phyloP scores from a whole-genome alignment of 2,797 vertebrate species.

The Lophotriccus pileatus region DNA sequence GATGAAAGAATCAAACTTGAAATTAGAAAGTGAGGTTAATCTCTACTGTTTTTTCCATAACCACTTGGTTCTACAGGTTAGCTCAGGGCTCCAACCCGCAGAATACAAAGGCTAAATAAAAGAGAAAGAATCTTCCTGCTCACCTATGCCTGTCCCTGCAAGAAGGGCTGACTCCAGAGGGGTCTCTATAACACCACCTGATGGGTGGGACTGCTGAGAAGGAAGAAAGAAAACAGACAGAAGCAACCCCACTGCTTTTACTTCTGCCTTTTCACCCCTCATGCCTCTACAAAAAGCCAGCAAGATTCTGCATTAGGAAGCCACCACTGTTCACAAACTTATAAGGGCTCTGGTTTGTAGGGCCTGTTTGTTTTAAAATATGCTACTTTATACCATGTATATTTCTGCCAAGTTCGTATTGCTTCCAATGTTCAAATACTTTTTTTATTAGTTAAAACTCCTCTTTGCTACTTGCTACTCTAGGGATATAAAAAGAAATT shows the following conservation, averaged over 20 bases:
- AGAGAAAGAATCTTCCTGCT: not conserved
- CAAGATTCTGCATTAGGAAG: not conserved
- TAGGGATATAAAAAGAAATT: not conserved
- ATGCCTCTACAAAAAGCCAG: not conserved
- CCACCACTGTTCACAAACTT: not conserved
- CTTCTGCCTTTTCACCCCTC: not conserved
- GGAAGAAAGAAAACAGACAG: not conserved
- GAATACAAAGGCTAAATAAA: not conserved
- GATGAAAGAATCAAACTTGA: not conserved
- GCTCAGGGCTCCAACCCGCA: not conserved
- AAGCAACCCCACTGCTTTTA: not conserved
- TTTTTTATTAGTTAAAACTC: not conserved
- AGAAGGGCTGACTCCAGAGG: not conserved
- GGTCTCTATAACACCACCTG: not conserved
- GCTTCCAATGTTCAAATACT: not conserved
- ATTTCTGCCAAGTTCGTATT: not conserved
- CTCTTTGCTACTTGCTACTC: not conserved
- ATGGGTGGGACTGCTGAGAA: not conserved
- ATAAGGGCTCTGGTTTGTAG: not conserved
- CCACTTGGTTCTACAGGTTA: not conserved
- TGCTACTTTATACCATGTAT: accelerated
- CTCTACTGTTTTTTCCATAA: not conserved
- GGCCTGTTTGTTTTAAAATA: not conserved
- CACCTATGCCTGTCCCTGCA: accelerated
- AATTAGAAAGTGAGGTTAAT: not conserved